These are phyloP conservation scores for Cryptophagus acutangulus DNA, from an alignment of 2,888 invertebrate species.

Conservation along the genomic window DNA sequence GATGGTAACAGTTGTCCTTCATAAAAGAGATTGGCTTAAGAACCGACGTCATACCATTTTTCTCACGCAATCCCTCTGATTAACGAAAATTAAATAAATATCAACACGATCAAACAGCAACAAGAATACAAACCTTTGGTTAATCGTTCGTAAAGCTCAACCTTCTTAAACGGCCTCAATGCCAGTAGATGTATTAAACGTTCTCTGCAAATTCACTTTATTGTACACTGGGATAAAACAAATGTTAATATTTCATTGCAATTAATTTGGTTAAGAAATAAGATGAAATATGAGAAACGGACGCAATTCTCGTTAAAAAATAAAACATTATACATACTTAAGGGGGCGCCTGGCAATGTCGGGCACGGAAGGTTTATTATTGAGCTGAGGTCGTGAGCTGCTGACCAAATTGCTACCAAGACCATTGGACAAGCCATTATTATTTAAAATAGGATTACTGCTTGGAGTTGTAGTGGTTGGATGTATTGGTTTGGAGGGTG, in stretches of 20 bases:
- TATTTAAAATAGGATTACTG: too few relatives aligned
- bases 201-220: slow-evolving; percentile 80
- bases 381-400: slow-evolving; percentile 46
- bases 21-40: slow-evolving; percentile 75
- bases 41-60: slow-evolving; percentile 68
- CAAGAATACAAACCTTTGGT: slow-evolving; percentile 62
- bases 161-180: slow-evolving; percentile 88
- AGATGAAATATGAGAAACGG: too few relatives aligned
- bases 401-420: slow-evolving; percentile 45
- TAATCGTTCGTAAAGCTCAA: slow-evolving; percentile 79
- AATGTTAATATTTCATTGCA: too few relatives aligned
- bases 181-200: slow-evolving; percentile 92
- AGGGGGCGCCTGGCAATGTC: slow-evolving; percentile 71
- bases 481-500: slow-evolving; percentile 39
- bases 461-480: slow-evolving; percentile 34
- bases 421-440: slow-evolving; percentile 36
- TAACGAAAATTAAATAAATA: too few relatives aligned
- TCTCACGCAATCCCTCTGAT: slow-evolving; percentile 89
- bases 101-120: too few relatives aligned
- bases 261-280: too few relatives aligned
- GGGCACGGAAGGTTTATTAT: slow-evolving; percentile 51
- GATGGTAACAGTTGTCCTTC: slow-evolving; percentile 85
- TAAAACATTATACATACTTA: slow-evolving; percentile 50
- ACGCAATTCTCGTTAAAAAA: too few relatives aligned
- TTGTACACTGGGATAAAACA: too few relatives aligned